These are phyloP conservation scores for Diadema setosum DNA, from an alignment of 35 echinoderm and acorn worm genomes.

Conservation along the genomic window DNA sequence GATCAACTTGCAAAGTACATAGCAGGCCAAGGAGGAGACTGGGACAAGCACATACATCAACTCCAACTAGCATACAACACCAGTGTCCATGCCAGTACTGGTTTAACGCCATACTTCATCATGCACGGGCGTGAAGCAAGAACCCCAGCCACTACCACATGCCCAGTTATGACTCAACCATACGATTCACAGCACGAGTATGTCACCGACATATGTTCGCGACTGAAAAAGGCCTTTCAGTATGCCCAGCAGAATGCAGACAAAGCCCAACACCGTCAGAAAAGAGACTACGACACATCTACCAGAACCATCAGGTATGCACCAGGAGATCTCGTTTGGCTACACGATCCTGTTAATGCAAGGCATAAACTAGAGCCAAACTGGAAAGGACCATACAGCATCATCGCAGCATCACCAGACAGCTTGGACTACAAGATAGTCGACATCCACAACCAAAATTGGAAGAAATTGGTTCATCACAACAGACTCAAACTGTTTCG, in stretches of 20 bases:
- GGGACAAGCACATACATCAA: not conserved
- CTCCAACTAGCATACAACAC: not conserved
- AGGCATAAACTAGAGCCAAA: not conserved
- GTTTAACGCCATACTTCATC: not conserved
- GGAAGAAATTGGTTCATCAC: not conserved
- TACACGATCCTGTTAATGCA: not conserved
- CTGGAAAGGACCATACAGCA: not conserved
- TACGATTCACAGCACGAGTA: not conserved
- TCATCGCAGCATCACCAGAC: not conserved
- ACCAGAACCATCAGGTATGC: not conserved
- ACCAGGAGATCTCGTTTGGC: not conserved
- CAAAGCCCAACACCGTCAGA: not conserved
- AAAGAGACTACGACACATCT: not conserved
- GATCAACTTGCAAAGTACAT: not conserved
- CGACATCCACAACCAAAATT: not conserved
- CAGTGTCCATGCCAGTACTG: not conserved
- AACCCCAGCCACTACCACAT: not conserved
- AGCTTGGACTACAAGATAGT: not conserved
- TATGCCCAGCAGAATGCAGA: not conserved
- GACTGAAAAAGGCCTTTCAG: not conserved
- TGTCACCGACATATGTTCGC: not conserved
- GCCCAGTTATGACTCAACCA: not conserved
- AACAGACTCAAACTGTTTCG: not conserved
- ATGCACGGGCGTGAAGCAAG: not conserved
- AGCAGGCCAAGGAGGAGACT: not conserved